Conservation (phyloP, 53 echinoderm and acorn worm genomes). For the Holothuria scabra region DNA sequence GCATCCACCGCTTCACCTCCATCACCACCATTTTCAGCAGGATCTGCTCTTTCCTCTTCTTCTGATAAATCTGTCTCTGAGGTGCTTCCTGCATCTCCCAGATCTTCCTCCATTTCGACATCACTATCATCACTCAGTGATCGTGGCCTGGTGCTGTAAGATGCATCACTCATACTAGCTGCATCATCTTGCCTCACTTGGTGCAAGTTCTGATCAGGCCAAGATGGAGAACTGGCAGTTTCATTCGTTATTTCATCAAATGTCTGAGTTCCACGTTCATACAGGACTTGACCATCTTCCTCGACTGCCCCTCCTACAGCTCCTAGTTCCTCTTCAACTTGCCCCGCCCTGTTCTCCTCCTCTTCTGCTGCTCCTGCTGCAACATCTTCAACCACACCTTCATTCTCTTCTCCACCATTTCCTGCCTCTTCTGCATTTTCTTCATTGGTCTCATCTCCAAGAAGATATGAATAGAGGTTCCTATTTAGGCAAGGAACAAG, state of each 20-base stretch:
- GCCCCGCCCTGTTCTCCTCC: slow-evolving; percentile 36
- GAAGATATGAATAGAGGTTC: slow-evolving; percentile 90
- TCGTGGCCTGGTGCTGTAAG: slow-evolving; percentile 23
- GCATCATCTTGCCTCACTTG: slow-evolving; percentile 43
- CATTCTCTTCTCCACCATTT: slow-evolving; percentile 50
- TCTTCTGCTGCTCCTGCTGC: slow-evolving; percentile 41
- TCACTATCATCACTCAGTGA: slow-evolving; percentile 62
- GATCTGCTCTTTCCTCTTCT: neutral
- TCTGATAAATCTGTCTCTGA: slow-evolving; percentile 18
- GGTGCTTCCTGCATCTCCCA: slow-evolving; percentile 51
- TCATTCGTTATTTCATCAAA: neutral
- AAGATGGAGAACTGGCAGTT: neutral
- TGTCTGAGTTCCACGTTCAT: slow-evolving; percentile 23
- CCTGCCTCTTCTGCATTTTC: slow-evolving; percentile 58
- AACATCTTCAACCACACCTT: slow-evolving; percentile 44
- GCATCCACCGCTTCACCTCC: slow-evolving; percentile 9
- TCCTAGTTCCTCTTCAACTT: slow-evolving; percentile 36
- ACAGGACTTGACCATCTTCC: slow-evolving; percentile 28
- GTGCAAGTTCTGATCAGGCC: slow-evolving; percentile 8
- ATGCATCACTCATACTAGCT: slow-evolving; percentile 23
- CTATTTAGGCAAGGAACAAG: slow-evolving; percentile 35
- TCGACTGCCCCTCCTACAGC: slow-evolving; percentile 23
- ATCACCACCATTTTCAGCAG: slow-evolving; percentile 31
- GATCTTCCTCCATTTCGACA: slow-evolving; percentile 68
- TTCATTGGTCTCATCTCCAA: slow-evolving; percentile 81